Evolutionary conservation across 2,888 invertebrate genomes (phyloP).

Genomic region (Liodrosophila aerea): DNA sequence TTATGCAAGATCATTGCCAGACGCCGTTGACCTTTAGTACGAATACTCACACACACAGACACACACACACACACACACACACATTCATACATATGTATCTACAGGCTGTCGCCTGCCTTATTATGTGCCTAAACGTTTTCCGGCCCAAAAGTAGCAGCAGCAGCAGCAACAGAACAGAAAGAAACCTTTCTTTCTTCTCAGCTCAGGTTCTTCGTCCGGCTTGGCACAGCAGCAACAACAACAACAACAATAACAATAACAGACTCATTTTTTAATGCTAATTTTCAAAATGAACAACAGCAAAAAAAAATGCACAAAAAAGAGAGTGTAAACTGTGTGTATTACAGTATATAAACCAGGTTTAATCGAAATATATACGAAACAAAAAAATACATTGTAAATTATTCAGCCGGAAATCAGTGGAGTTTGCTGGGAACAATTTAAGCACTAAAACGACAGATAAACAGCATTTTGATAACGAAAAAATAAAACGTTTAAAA

Average conservation of each 20-base stretch:
- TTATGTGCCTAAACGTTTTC: constrained; percentile 72
- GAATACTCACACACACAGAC: too few species aligned
- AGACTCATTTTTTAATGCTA: not conserved
- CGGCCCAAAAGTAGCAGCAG: constrained; percentile 54
- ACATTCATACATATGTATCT: too few species aligned
- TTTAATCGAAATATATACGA: constrained; percentile 3
- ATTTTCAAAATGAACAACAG: not conserved
- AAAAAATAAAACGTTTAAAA: too few species aligned
- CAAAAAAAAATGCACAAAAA: not conserved
- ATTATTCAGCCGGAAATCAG: too few species aligned
- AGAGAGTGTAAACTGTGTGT: not conserved
- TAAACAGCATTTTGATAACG: too few species aligned
- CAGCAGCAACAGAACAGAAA: too few species aligned
- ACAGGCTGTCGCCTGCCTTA: constrained; percentile 40
- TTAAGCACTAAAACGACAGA: too few species aligned
- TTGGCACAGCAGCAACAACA: constrained; percentile 38
- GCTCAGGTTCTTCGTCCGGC: constrained; percentile 59
- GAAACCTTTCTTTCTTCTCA: constrained; percentile 40
- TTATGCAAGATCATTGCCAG: constrained; percentile 79
- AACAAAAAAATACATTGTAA: constrained; percentile 3
- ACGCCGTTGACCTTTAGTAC: constrained; percentile 60
- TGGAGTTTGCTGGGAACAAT: too few species aligned
- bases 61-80: too few species aligned
- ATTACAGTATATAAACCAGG: not conserved
- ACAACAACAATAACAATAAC: constrained; percentile 9